A percentile compares a stretch with the other conserved stretches of the same genome.
These are phyloP conservation scores for Dolichallabes microphthalmus DNA, from an alignment of 2,113 vertebrate genomes.

Conservation along the genomic window DNA sequence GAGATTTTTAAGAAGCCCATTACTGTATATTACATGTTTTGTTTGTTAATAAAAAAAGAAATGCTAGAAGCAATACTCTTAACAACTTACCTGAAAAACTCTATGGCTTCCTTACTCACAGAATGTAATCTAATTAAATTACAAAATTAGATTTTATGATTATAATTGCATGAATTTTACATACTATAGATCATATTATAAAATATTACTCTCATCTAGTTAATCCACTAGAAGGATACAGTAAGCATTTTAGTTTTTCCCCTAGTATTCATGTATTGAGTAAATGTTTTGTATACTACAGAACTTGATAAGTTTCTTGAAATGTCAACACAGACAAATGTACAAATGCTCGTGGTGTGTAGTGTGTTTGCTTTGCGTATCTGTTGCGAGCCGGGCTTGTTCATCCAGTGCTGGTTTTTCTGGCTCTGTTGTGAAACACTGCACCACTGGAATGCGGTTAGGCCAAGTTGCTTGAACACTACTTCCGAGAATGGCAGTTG, in stretches of 20 bases:
- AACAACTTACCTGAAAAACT: background rate
- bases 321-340: background rate
- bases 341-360: background rate
- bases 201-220: background rate
- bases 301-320: background rate
- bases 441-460: slow-evolving; percentile 40
- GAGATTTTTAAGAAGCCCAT: background rate
- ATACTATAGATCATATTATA: background rate
- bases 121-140: background rate
- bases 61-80: background rate
- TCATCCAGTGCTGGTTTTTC: slow-evolving; percentile 35
- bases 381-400: background rate
- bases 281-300: background rate
- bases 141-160: background rate
- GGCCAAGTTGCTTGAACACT: slow-evolving; percentile 8
- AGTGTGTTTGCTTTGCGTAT: slow-evolving; percentile 12
- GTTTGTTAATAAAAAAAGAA: background rate
- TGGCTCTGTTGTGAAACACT: slow-evolving; percentile 37
- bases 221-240: background rate
- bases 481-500: slow-evolving; percentile 29
- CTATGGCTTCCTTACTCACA: background rate
- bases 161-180: background rate
- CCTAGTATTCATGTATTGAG: background rate
- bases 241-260: background rate
- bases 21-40: background rate